Conservation (phyloP, 2,888 invertebrate genomes). For the Macrophya annulata region DNA sequence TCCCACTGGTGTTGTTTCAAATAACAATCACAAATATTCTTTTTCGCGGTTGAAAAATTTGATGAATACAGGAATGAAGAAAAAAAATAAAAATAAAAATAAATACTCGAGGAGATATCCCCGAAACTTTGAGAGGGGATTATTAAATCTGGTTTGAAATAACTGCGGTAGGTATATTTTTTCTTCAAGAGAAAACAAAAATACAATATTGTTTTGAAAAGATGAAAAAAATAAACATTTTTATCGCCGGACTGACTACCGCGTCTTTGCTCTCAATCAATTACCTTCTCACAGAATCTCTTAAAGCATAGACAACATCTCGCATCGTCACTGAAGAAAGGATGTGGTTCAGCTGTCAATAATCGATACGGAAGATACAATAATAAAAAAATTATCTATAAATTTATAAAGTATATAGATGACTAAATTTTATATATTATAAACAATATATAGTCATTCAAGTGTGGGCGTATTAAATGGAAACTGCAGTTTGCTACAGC, state of each 20-base stretch:
- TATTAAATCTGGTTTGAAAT: neutral
- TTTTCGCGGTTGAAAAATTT: neutral
- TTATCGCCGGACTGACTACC: conserved; percentile 31
- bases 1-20: neutral
- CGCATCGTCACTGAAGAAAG: neutral
- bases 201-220: conserved; percentile 18
- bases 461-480: conserved; percentile 18
- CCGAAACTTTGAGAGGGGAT: neutral
- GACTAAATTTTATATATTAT: neutral
- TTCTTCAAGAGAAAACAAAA: neutral
- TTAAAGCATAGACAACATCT: conserved; percentile 33
- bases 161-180: neutral
- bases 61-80: neutral
- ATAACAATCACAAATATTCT: neutral
- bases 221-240: neutral
- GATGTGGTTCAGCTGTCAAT: neutral
- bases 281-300: conserved; percentile 32
- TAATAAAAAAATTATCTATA: neutral
- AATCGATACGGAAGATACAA: conserved; percentile 28
- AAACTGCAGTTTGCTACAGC: neutral
- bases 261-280: conserved; percentile 37
- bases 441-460: neutral
- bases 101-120: neutral
- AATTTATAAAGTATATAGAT: too few relatives aligned
- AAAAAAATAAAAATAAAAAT: neutral